Evolutionary conservation across 1,140 invertebrate species (phyloP).

Genomic region (Zaprionus capensis): DNA sequence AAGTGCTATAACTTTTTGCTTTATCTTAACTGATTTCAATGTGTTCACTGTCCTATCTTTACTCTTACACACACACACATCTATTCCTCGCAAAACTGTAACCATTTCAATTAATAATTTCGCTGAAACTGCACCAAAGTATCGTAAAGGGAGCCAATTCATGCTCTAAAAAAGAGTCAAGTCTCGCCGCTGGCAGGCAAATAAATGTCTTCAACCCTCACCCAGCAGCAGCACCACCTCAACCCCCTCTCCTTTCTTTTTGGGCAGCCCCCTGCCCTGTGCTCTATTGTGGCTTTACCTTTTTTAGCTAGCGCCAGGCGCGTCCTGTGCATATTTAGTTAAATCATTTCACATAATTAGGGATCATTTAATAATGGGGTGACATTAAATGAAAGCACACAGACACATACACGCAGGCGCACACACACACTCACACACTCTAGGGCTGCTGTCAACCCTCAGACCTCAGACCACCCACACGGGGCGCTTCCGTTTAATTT

Average conservation of each 20-base stretch:
- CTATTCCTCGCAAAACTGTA: conserved; percentile 25
- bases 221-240: conserved; percentile 1
- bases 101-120: conserved; percentile 78
- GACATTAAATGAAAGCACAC: conserved; percentile 82
- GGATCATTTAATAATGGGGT: conserved; percentile 84
- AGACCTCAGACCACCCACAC: conserved; percentile 19
- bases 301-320: conserved; percentile 46
- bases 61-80: neutral
- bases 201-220: conserved; percentile 28
- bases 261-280: conserved; percentile 2
- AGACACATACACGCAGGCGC: conserved; percentile 23
- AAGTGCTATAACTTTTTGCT: neutral
- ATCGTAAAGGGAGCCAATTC: conserved; percentile 75
- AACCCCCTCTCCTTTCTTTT: too few relatives aligned
- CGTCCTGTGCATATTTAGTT: conserved; percentile 73
- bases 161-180: conserved; percentile 37
- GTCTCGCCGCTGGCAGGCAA: neutral
- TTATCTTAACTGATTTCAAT: neutral
- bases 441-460: conserved; percentile 32
- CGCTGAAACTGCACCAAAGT: conserved; percentile 72
- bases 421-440: conserved; percentile 16
- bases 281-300: conserved; percentile 63
- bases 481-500: conserved; percentile 73
- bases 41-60: neutral
- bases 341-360: conserved; percentile 84